phyloP scores from a whole-genome alignment of 2,113 vertebrate genomes.

The Bujurquina vittata region DNA sequence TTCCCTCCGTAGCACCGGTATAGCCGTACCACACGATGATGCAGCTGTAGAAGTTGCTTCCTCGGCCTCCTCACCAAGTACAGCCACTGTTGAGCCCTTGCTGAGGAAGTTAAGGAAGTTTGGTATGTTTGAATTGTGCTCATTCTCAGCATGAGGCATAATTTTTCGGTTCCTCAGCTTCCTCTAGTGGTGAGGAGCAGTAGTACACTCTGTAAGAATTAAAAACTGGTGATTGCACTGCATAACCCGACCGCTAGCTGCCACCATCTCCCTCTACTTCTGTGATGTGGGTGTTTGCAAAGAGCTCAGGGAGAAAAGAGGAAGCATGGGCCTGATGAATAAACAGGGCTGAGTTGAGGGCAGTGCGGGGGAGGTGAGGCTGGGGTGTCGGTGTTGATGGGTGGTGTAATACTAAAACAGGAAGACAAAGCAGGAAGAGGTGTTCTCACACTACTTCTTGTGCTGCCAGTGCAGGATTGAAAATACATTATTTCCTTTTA shows the following conservation, averaged over 20 bases:
- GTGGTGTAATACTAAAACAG: slow-evolving; percentile 67
- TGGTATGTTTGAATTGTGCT: no score
- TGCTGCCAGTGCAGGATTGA: neutral
- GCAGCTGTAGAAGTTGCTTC: no score
- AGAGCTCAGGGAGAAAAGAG: slow-evolving; percentile 7
- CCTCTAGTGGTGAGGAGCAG: neutral
- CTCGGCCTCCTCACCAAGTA: no score
- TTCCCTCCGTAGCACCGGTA: no score
- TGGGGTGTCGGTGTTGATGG: neutral
- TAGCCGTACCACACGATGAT: no score
- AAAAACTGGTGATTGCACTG: neutral
- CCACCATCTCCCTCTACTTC: neutral
- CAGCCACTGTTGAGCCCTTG: no score
- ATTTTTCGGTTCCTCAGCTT: neutral
- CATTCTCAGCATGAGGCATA: neutral
- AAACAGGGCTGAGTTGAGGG: neutral
- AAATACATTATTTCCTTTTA: slow-evolving; percentile 19
- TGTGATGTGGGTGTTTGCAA: neutral
- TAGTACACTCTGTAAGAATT: no score
- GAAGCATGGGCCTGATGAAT: slow-evolving; percentile 18
- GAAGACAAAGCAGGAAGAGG: slow-evolving; percentile 65
- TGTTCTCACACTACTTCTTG: neutral
- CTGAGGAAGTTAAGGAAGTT: no score
- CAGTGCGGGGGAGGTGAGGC: neutral
- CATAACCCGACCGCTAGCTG: neutral